A percentile compares a stretch with the other conserved stretches of the same genome.
Conservation (phyloP, 1,140 invertebrate genomes). For the Whitmania pigra region DNA sequence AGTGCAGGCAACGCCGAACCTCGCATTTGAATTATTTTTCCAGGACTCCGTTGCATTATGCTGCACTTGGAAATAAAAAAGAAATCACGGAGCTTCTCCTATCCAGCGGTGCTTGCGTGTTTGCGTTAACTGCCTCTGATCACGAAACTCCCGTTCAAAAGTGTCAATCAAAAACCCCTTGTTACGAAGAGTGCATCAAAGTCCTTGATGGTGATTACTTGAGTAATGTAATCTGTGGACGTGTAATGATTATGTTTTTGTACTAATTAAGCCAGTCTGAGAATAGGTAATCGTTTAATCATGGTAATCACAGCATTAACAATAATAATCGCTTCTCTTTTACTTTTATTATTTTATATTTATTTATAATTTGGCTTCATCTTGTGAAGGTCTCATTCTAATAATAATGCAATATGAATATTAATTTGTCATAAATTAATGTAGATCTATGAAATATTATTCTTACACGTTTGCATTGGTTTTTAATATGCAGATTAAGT, state of each 20-base stretch:
- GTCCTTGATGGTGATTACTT: slow-evolving; percentile 12
- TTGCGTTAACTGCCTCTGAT: slow-evolving; percentile 5
- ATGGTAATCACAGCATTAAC: too few relatives aligned
- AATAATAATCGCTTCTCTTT: too few relatives aligned
- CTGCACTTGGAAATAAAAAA: not conserved
- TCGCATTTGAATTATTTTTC: too few relatives aligned
- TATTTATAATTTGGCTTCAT: too few relatives aligned
- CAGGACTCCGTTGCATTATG: slow-evolving; percentile 17
- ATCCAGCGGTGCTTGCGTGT: not conserved
- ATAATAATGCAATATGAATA: not conserved
- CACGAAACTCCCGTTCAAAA: slow-evolving; percentile 14
- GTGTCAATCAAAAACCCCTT: slow-evolving; percentile 1
- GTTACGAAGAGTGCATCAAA: slow-evolving; percentile 12
- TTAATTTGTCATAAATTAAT: not conserved
- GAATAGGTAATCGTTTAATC: not conserved
- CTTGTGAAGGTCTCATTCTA: too few relatives aligned
- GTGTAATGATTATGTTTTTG: not conserved
- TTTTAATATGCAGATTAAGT: too few relatives aligned
- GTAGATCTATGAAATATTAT: not conserved
- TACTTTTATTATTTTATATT: too few relatives aligned
- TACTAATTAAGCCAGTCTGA: not conserved
- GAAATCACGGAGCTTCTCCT: slow-evolving; percentile 13
- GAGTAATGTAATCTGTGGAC: not conserved
- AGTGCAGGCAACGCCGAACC: too few relatives aligned
- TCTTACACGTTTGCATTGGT: not conserved